These are phyloP conservation scores for Limosa lapponica DNA, from an alignment of 2,797 vertebrate genomes.

Conservation along the genomic window DNA sequence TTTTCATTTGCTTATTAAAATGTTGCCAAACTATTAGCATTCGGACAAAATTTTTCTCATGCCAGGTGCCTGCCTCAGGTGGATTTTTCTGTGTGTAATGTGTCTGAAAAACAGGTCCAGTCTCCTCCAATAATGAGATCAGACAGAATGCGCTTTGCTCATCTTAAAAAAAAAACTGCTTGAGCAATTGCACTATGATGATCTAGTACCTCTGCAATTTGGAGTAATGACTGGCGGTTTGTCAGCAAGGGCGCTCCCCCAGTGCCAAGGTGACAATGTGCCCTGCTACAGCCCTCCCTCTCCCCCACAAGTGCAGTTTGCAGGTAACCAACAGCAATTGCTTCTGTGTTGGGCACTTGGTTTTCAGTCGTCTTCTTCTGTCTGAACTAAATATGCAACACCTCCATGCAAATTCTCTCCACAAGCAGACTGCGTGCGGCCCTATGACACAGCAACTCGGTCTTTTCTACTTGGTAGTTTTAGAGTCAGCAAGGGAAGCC, in stretches of 20 bases:
- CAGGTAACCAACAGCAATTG: background rate
- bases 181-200: background rate
- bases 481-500: background rate
- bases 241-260: background rate
- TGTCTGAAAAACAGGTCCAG: slow-evolving; percentile 28
- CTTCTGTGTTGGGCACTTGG: background rate
- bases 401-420: background rate
- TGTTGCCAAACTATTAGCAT: slow-evolving; percentile 22
- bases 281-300: background rate
- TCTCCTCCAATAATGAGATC: background rate
- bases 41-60: slow-evolving; percentile 11
- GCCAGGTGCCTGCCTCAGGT: slow-evolving; percentile 10
- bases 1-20: slow-evolving; percentile 36
- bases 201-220: background rate
- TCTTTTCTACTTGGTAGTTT: background rate
- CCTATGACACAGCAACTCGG: background rate
- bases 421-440: background rate
- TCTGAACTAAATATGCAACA: background rate
- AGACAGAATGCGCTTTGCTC: background rate
- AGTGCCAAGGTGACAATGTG: background rate
- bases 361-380: background rate
- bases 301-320: background rate
- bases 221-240: background rate
- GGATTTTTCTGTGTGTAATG: background rate
- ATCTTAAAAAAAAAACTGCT: background rate